Base-by-base conservation (phyloP, 2,113 vertebrate genomes). In the Cololabis saira region DNA sequence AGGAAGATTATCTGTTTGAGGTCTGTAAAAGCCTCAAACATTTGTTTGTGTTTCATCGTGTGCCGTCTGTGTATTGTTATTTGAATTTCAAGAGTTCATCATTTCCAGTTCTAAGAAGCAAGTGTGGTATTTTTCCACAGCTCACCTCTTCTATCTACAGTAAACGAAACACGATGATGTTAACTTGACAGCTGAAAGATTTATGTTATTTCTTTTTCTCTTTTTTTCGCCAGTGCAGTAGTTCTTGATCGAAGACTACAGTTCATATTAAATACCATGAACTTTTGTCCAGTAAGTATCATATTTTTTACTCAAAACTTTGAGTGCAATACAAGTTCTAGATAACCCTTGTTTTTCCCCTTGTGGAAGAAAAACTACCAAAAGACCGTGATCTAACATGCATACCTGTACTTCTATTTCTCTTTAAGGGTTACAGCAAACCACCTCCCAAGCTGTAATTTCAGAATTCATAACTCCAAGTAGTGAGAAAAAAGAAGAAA, bases 401-500 rank as follows among this genome's bases (percentile, higher is more conserved):
- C 24, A 30, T 27, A 55, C 12, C 55, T 54, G 45, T 21, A 45
- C 16, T 12, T 60, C 43, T 21, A 24, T 54, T 62, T 24, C 51
- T 44, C n/a, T 48, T 21, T 4, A 5, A 44, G 12, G 17, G 54
- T 71, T 47, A 51, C 21, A 45, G 21, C 47, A 57, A 68, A 49
- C 71, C 2, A 24, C 53, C 61, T 47, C 37, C 30, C 15, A 49
- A 67, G 33, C 62, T 62, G 16, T 13, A 33, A 67, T 21, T 33
- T 56, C 30, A 12, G 12, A n/a, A 67, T 70, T 55, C 57, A 62
- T 55, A 66, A 65, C 40, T 75, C 66, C 44, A 62, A 76, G 74
- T 57, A 73, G 48, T 75, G 74, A 76, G 14, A 12, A 18, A 22
- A 27, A 16, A 3, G 6, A 18, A 47, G 22, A 27, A n/a, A 13